Evolutionary conservation across 2,888 invertebrate species (phyloP).

Genomic region (Melinaea marsaeus): DNA sequence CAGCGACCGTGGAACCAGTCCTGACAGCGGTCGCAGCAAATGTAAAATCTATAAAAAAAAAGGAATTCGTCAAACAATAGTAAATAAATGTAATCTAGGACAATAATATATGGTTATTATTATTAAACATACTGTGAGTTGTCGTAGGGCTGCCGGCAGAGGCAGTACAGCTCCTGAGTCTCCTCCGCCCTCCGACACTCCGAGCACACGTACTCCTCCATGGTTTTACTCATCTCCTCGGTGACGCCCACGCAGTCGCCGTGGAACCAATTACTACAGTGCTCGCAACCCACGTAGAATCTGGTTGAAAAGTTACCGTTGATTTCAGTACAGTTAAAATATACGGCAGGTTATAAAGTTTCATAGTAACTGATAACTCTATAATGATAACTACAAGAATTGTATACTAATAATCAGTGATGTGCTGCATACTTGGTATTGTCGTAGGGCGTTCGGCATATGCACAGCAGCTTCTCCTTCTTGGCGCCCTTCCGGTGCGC

Average conservation of each 20-base stretch:
- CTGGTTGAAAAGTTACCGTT: conserved; percentile 58
- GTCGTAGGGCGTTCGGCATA: conserved; percentile 96
- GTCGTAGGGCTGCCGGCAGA: conserved; percentile 97
- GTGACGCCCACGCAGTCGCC: conserved; percentile 97
- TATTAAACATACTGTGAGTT: conserved; percentile 90
- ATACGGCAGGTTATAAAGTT: too few relatives aligned
- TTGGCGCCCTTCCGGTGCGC: conserved; percentile 59
- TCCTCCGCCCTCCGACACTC: conserved; percentile 92
- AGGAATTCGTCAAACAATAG: not conserved
- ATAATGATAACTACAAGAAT: too few relatives aligned
- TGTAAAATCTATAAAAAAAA: conserved; percentile 90
- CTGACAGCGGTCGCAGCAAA: conserved; percentile 98
- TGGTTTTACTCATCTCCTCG: conserved; percentile 91
- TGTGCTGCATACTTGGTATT: conserved; percentile 84
- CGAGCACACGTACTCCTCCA: conserved; percentile 93
- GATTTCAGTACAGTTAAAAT: too few relatives aligned
- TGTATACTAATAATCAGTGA: too few relatives aligned
- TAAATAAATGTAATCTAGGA: not conserved
- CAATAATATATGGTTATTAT: not conserved
- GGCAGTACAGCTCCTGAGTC: conserved; percentile 95
- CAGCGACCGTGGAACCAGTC: conserved; percentile 99
- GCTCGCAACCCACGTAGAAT: conserved; percentile 98
- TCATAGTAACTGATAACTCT: too few relatives aligned
- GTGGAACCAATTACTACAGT: conserved; percentile 99
- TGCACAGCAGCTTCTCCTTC: conserved; percentile 91